Percentiles rank a stretch among this genome's conserved stretches.
Conservation (phyloP, 2,888 invertebrate genomes). For the Aspidapion aeneum region DNA sequence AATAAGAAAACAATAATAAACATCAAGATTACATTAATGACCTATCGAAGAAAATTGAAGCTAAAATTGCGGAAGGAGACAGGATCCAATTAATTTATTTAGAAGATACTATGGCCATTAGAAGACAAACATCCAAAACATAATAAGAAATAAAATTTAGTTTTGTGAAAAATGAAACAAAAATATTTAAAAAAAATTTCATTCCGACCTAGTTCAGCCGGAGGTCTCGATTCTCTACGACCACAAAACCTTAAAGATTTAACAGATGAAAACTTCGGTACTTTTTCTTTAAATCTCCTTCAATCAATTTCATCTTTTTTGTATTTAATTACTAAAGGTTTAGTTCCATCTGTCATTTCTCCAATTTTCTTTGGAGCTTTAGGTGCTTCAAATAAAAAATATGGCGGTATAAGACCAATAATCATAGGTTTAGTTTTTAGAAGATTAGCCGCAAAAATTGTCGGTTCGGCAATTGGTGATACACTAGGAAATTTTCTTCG, state of each 20-base stretch:
- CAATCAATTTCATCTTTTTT: not conserved
- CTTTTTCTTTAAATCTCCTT: not conserved
- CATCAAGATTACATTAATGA: too few relatives aligned
- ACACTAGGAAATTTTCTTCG: not conserved
- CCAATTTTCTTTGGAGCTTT: slow-evolving; percentile 6
- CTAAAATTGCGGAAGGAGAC: too few relatives aligned
- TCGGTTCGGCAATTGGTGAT: not conserved
- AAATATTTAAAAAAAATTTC: not conserved
- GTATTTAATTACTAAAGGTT: slow-evolving; percentile 3
- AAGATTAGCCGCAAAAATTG: not conserved
- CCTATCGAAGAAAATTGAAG: too few relatives aligned
- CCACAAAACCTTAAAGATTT: not conserved
- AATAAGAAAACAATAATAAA: too few relatives aligned
- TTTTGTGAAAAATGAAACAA: too few relatives aligned
- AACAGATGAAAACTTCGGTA: not conserved
- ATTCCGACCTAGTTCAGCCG: not conserved
- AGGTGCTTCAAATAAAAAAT: not conserved
- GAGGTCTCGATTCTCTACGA: not conserved
- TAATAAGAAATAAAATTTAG: too few relatives aligned
- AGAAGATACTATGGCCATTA: too few relatives aligned
- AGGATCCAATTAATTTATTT: too few relatives aligned
- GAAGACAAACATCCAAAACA: too few relatives aligned
- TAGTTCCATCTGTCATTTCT: slow-evolving; percentile 18
- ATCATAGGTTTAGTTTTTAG: not conserved
- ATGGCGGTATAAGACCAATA: not conserved